Conservation (phyloP, 2,113 vertebrate species). For the Colius striatus region DNA sequence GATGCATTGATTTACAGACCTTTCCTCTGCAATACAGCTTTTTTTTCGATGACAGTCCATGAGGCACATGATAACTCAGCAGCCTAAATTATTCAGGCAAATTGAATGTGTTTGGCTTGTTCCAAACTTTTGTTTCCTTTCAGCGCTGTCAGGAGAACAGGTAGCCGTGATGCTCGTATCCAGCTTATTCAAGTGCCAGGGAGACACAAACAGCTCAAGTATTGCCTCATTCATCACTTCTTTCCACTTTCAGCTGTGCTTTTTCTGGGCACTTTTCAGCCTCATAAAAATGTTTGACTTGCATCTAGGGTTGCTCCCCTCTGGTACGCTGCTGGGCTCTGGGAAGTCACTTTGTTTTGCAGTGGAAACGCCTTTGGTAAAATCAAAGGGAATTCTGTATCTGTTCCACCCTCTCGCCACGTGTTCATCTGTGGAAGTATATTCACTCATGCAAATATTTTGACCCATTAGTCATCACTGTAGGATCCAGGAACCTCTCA, state of each 20-base stretch:
- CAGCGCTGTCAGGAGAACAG: slow-evolving; percentile 45
- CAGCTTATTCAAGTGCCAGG: neutral
- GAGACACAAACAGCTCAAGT: neutral
- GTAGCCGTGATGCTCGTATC: slow-evolving; percentile 15
- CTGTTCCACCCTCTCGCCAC: neutral
- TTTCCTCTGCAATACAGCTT: slow-evolving; percentile 9
- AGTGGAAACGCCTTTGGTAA: neutral
- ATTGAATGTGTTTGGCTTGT: slow-evolving; percentile 56
- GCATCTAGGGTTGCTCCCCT: neutral
- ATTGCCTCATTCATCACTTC: neutral
- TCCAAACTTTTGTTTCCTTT: slow-evolving; percentile 53
- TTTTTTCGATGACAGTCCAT: neutral
- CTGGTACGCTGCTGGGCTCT: neutral
- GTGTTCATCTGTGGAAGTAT: neutral
- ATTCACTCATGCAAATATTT: slow-evolving; percentile 25
- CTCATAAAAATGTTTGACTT: neutral
- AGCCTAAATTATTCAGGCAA: slow-evolving; percentile 55
- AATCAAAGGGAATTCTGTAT: neutral
- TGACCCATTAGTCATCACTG: neutral
- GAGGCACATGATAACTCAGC: slow-evolving; percentile 52
- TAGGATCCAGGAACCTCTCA: slow-evolving; percentile 6
- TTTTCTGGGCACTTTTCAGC: neutral
- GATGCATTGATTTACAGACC: slow-evolving; percentile 52
- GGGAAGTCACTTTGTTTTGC: neutral
- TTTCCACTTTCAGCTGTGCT: neutral